These are phyloP conservation scores for Bovichtus diacanthus DNA, from an alignment of 2,797 vertebrate species.

Conservation along the genomic window DNA sequence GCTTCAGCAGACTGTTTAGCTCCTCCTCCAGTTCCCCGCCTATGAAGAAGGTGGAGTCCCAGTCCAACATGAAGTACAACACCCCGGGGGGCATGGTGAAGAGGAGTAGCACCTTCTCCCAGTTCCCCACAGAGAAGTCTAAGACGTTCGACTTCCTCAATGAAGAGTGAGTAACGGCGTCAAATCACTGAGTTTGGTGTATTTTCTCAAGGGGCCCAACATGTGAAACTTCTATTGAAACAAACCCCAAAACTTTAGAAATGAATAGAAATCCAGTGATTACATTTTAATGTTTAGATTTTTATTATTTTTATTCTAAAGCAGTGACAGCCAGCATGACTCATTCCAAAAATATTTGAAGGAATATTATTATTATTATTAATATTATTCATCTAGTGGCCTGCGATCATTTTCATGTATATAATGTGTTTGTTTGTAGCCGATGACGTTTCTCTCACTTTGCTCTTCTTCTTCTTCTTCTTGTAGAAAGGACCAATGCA, in stretches of 20 bases:
- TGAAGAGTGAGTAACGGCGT: slow-evolving; percentile 81
- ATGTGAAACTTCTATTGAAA: not conserved
- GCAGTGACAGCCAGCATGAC: not conserved
- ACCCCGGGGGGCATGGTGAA: slow-evolving; percentile 84
- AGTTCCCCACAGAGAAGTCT: slow-evolving; percentile 95
- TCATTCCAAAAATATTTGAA: not conserved
- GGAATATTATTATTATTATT: not conserved
- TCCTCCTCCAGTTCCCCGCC: slow-evolving; percentile 89
- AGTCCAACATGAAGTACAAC: slow-evolving; percentile 93
- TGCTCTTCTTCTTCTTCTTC: not conserved
- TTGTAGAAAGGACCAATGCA: slow-evolving; percentile 80
- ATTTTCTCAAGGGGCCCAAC: not conserved
- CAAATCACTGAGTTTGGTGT: not conserved
- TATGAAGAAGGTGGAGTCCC: slow-evolving; percentile 87
- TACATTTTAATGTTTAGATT: not conserved
- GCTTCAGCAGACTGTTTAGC: slow-evolving; percentile 98
- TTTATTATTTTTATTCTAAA: not conserved
- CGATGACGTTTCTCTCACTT: not conserved
- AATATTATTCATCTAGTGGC: not conserved
- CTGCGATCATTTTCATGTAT: not conserved
- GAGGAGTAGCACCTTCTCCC: slow-evolving; percentile 92
- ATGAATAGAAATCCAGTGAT: not conserved
- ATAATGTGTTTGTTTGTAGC: not conserved
- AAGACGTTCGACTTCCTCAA: slow-evolving; percentile 89
- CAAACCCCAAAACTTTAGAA: not conserved